These are phyloP conservation scores for Sturnus vulgaris DNA, from an alignment of 2,113 vertebrate species.

Conservation along the genomic window DNA sequence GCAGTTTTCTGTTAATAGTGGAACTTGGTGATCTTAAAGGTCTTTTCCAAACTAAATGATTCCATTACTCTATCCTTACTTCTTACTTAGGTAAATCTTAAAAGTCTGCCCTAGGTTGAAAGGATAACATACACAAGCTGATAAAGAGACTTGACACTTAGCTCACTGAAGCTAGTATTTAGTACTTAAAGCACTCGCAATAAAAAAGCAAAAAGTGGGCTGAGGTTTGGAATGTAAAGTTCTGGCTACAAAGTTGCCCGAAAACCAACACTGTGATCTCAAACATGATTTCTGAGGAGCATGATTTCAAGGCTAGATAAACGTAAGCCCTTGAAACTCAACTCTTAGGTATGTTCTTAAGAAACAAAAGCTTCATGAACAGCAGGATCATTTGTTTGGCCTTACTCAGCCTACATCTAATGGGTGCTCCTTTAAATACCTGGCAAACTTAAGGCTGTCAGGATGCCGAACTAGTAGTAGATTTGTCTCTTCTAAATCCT, in stretches of 20 bases:
- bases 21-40: neutral
- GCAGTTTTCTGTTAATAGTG: neutral
- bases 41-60: neutral
- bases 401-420: neutral
- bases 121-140: neutral
- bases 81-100: neutral
- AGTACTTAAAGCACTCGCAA: neutral
- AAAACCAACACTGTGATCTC: neutral
- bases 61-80: neutral
- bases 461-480: neutral
- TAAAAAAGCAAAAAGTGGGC: neutral
- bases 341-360: neutral
- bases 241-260: neutral
- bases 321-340: neutral
- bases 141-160: neutral
- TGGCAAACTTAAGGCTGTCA: neutral
- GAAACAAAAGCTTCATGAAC: neutral
- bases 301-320: neutral
- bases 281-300: neutral
- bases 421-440: neutral
- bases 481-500: neutral
- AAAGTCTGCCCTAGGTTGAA: neutral
- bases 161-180: neutral
- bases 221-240: neutral
- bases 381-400: neutral